These are phyloP conservation scores for Argopecten irradians DNA, from an alignment of 1,140 invertebrate species.

Conservation along the genomic window DNA sequence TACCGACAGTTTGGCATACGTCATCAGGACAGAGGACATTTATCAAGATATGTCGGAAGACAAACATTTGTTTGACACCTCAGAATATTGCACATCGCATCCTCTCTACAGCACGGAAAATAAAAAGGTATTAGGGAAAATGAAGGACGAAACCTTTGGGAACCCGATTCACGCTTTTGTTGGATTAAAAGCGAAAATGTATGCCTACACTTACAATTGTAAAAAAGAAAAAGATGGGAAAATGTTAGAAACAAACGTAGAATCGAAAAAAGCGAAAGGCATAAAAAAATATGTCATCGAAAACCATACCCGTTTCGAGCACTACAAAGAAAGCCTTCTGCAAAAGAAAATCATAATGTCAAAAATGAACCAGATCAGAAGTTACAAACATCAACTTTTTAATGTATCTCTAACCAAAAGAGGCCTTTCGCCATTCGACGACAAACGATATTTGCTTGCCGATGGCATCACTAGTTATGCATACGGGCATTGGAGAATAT, in stretches of 20 bases:
- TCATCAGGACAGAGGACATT: conserved; percentile 36
- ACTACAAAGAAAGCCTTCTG: neutral
- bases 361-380: neutral
- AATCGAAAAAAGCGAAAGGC: too few species aligned
- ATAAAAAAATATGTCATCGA: too few species aligned
- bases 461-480: neutral
- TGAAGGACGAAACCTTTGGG: too few species aligned
- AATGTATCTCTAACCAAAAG: conserved; percentile 27
- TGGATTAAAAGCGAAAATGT: conserved; percentile 58
- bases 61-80: too few species aligned
- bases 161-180: conserved; percentile 42
- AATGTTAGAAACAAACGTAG: too few species aligned
- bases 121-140: conserved; percentile 45
- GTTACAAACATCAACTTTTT: conserved; percentile 27
- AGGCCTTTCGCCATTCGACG: conserved; percentile 34
- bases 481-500: neutral
- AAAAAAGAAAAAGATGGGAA: neutral
- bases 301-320: neutral
- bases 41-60: too few species aligned
- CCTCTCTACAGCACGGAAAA: conserved; percentile 36
- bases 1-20: conserved; percentile 42
- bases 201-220: neutral
- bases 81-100: too few species aligned
- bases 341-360: neutral
- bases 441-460: conserved; percentile 21